Evolutionary conservation across 2,888 invertebrate species (phyloP).

Genomic region (Volucella inflata): DNA sequence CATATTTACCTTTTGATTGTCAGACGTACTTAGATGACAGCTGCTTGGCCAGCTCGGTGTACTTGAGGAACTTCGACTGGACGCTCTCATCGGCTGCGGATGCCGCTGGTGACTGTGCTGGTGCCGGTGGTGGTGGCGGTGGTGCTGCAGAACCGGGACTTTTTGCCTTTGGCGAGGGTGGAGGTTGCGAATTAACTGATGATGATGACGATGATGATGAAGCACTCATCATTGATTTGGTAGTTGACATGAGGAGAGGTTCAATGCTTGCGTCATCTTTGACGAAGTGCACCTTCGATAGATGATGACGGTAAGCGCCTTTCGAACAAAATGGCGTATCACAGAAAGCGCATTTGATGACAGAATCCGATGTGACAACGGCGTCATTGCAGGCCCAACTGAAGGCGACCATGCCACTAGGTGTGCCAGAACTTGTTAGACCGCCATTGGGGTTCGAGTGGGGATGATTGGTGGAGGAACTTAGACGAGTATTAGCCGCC

Average conservation of each 20-base stretch:
- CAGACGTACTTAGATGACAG: conserved; percentile 98
- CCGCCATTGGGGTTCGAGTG: conserved; percentile 75
- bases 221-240: conserved; percentile 45
- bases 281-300: conserved; percentile 97
- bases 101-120: conserved; percentile 82
- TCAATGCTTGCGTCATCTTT: conserved; percentile 95
- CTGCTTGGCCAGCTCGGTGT: conserved; percentile 99
- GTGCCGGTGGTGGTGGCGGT: conserved; percentile 65
- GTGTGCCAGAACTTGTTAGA: conserved; percentile 84
- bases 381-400: conserved; percentile 98
- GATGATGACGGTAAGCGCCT: conserved; percentile 97
- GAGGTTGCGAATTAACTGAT: conserved; percentile 79
- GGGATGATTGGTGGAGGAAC: conserved; percentile 76
- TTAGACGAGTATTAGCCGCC: conserved; percentile 81
- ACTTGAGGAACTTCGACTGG: conserved; percentile 98
- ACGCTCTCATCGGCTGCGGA: conserved; percentile 93
- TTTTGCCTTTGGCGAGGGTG: conserved; percentile 78
- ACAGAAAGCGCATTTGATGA: conserved; percentile 97
- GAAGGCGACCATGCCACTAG: conserved; percentile 90
- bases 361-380: conserved; percentile 92
- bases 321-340: conserved; percentile 98
- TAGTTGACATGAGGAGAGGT: conserved; percentile 67
- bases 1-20: conserved; percentile 79
- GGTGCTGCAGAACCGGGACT: conserved; percentile 67
- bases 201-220: conserved; percentile 57